These are phyloP conservation scores for Panthera tigris DNA, from an alignment of 2,113 vertebrate species.

Conservation along the genomic window DNA sequence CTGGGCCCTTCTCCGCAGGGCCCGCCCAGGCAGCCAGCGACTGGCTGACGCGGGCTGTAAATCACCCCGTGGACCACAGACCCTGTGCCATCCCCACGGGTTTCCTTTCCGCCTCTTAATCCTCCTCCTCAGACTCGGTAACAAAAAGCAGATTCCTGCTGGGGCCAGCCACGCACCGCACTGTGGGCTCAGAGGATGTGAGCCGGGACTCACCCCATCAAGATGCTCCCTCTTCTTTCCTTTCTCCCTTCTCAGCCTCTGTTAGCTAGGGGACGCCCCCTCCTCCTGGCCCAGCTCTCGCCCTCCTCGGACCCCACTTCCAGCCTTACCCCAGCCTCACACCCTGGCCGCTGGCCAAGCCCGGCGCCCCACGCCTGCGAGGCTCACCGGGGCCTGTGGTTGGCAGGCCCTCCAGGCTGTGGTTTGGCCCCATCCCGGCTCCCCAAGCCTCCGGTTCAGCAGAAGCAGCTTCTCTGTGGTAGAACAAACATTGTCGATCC, in stretches of 20 bases:
- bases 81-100: conserved; percentile 65
- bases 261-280: background rate
- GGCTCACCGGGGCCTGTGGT: conserved; percentile 50
- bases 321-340: background rate
- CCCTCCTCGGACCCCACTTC: background rate
- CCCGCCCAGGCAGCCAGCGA: conserved; percentile 57
- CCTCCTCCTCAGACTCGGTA: conserved; percentile 57
- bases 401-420: conserved; percentile 1
- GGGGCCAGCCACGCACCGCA: conserved; percentile 44
- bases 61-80: conserved; percentile 65
- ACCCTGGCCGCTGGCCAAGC: background rate
- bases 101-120: conserved; percentile 70
- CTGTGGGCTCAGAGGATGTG: background rate
- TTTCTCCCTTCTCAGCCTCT: background rate
- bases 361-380: background rate
- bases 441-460: background rate
- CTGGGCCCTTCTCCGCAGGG: background rate
- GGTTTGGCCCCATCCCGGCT: conserved; percentile 36
- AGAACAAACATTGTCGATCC: background rate
- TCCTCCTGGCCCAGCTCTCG: background rate
- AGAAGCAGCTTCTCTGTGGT: background rate
- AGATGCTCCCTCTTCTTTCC: conserved; percentile 32
- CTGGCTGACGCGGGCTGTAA: conserved; percentile 51
- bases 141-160: conserved; percentile 74
- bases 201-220: conserved; percentile 53